Base-by-base conservation (phyloP, 2,113 vertebrate species). In the Crotalus viridis region DNA sequence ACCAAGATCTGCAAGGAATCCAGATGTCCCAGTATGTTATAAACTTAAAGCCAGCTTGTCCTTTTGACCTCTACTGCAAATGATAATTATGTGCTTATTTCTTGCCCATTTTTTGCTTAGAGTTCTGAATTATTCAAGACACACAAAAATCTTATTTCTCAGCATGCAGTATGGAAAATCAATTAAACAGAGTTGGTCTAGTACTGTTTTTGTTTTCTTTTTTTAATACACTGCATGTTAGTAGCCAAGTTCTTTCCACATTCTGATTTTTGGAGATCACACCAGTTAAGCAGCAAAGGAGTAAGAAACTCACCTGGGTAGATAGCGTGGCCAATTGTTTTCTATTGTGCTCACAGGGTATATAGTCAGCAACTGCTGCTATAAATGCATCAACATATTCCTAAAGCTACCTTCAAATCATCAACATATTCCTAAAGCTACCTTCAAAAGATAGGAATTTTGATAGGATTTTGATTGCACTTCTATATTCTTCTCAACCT, bases 121-220 rank as follows among this genome's bases (percentile, higher is more conserved):
- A 96, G 93, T 96, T 96, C 51, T 97, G 95, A 98, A 98, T 98
- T 97, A 98, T 97, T 97, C 95, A 98, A 94, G 86, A 97, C 93
- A 91, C 90, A 95, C 92, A 96, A 96, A 97, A 97, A 95, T 93
- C 94, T 91, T 95, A 94, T 97, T 97, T 95, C 92, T 97, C 94
- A 93, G 94, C 95, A 95, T 96, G 95, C 92, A 96, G 95, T 93
- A 94, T 95, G 95, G 92, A 97, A 97, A 96, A 97, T 97, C 96
- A 97, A 97, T 97, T 97, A 97, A 97, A 96, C 85, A 93, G 90
- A 96, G 91, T 94, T 94, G 92, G 93, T 93, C 95, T 97, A 97
- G 94, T 94, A 90, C 91, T 95, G 39, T 21, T 43, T 33, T 81
- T 19, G 5, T 81, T 21, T 81, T 81, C 33, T 81, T 81, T 81